phyloP scores from a whole-genome alignment of 2,888 invertebrate genomes.

The Apodemia mormo region DNA sequence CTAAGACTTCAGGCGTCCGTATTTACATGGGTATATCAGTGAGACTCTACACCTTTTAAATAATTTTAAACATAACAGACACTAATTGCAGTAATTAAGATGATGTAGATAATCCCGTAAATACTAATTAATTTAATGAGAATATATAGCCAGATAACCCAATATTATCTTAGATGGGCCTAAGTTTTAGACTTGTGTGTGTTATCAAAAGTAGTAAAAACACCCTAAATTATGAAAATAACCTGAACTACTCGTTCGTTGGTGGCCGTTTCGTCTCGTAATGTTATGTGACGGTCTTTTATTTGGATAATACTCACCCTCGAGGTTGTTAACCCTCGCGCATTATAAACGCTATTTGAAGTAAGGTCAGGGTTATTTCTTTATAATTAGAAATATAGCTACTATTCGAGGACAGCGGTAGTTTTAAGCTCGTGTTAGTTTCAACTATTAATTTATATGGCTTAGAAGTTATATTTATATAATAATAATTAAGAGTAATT shows the following conservation, averaged over 20 bases:
- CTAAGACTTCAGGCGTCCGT: not conserved
- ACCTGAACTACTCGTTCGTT: constrained; percentile 43
- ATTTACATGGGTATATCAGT: not conserved
- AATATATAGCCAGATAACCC: not conserved
- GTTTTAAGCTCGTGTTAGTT: not conserved
- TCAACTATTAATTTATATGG: not conserved
- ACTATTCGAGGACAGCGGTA: not conserved
- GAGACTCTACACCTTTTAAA: too few relatives aligned
- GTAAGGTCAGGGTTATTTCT: constrained; percentile 72
- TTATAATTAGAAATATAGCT: not conserved
- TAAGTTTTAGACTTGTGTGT: not conserved
- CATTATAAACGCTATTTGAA: constrained; percentile 51
- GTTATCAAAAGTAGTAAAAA: constrained; percentile 1
- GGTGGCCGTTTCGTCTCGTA: constrained; percentile 51
- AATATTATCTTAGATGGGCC: not conserved
- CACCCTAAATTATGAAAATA: constrained; percentile 23
- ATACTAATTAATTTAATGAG: too few relatives aligned
- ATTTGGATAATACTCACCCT: constrained; percentile 73
- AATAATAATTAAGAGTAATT: too few relatives aligned
- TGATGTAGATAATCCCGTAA: too few relatives aligned
- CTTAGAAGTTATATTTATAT: too few relatives aligned
- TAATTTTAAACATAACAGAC: too few relatives aligned
- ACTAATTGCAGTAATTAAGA: not conserved
- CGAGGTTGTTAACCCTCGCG: constrained; percentile 67
- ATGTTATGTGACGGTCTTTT: constrained; percentile 62